Evolutionary conservation across 2,888 invertebrate species (phyloP).

Genomic region (Hyles lineata): DNA sequence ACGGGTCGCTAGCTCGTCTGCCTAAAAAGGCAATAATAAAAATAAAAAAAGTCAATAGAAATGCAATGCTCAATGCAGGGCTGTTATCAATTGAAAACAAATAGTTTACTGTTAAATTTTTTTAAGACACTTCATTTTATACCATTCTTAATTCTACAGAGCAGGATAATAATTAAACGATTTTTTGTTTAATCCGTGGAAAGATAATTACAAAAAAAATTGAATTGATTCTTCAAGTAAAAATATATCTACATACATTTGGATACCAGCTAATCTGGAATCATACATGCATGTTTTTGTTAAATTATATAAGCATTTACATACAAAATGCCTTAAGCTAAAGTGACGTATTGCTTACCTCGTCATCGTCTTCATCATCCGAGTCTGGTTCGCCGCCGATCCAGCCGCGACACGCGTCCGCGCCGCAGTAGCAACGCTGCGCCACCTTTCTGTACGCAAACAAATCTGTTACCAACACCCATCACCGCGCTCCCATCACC

Average conservation of each 20-base stretch:
- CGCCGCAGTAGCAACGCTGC: slow-evolving; percentile 97
- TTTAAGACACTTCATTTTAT: too few relatives aligned
- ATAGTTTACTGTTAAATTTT: neutral
- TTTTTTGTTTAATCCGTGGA: too few relatives aligned
- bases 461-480: slow-evolving; percentile 43
- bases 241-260: too few relatives aligned
- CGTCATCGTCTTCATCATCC: slow-evolving; percentile 81
- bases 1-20: too few relatives aligned
- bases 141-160: neutral
- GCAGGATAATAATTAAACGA: too few relatives aligned
- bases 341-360: slow-evolving; percentile 42
- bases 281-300: neutral
- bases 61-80: neutral
- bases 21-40: too few relatives aligned
- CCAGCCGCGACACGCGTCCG: slow-evolving; percentile 96
- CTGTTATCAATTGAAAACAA: neutral
- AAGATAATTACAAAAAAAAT: too few relatives aligned
- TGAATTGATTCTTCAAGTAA: too few relatives aligned
- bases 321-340: neutral
- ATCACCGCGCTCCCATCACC: slow-evolving; percentile 18
- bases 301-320: neutral
- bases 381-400: slow-evolving; percentile 94
- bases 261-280: too few relatives aligned
- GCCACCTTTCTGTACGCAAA: slow-evolving; percentile 91
- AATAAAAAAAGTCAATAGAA: neutral